phyloP scores from a whole-genome alignment of 2,113 vertebrate genomes.

The Gallinago undulata region DNA sequence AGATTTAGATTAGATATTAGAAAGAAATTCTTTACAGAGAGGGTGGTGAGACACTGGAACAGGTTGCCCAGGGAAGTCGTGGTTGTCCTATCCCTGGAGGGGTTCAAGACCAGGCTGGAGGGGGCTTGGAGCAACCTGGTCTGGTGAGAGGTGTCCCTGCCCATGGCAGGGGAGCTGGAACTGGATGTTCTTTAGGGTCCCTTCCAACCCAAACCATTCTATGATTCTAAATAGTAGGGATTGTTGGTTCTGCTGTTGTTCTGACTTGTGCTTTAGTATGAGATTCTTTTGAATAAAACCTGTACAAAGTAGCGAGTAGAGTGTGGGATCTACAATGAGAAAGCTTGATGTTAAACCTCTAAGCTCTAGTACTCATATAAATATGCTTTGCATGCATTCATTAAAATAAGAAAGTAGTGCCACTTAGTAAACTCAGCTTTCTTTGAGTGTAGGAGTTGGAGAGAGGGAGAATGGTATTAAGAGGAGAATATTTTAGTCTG shows the following conservation, averaged over 20 bases:
- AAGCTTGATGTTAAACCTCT: not conserved
- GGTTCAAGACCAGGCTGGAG: no score
- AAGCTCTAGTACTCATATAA: not conserved
- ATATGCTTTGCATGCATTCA: not conserved
- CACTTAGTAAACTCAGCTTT: conserved; percentile 29
- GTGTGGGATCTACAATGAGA: not conserved
- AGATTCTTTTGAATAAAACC: not conserved
- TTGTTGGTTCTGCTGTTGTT: not conserved
- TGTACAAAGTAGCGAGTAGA: not conserved
- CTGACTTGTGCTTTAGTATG: not conserved
- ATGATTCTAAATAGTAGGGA: not conserved
- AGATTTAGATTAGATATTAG: no score
- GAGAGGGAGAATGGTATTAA: conserved; percentile 39
- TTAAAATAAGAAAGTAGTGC: not conserved
- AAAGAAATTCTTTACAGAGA: no score
- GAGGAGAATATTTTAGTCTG: conserved; percentile 38
- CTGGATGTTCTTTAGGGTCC: no score
- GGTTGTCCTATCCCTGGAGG: no score
- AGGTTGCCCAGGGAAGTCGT: no score
- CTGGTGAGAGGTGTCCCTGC: no score
- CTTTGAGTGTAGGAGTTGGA: conserved; percentile 15
- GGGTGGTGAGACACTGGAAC: no score
- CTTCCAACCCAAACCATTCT: no score
- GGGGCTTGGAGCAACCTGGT: no score
- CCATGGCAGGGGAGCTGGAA: no score